Percentiles rank a stretch among this genome's conserved stretches.
Evolutionary conservation across 2,113 vertebrate genomes (phyloP).

Genomic region (Pardalotus punctatus): DNA sequence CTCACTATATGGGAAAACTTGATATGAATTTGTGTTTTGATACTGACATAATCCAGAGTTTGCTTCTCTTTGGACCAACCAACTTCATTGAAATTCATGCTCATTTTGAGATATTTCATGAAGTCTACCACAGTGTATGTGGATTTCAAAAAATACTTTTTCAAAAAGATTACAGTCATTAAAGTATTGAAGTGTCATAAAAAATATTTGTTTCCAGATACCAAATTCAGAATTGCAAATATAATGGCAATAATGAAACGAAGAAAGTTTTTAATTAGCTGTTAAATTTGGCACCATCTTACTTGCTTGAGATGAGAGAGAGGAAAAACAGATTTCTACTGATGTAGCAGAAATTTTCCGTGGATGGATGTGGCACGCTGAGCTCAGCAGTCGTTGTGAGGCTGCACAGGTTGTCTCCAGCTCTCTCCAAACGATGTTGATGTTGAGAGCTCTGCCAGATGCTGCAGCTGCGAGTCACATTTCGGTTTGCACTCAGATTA

Average conservation of each 20-base stretch:
- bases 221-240: neutral
- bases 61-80: neutral
- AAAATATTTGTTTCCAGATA: neutral
- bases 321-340: neutral
- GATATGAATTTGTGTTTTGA: neutral
- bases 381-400: neutral
- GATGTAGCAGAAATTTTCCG: neutral
- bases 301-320: neutral
- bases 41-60: accelerated
- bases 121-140: neutral
- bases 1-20: neutral
- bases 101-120: neutral
- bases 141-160: neutral
- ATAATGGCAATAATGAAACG: neutral
- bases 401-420: neutral
- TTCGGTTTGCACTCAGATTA: neutral
- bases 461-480: neutral
- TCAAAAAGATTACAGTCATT: neutral
- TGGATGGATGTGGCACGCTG: neutral
- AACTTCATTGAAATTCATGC: neutral
- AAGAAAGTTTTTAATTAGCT: neutral
- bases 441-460: neutral
- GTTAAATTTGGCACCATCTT: neutral
- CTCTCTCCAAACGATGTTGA: neutral
- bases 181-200: neutral